Evolutionary conservation across 2,888 invertebrate species (phyloP).

Genomic region (Eupithecia inturbata): DNA sequence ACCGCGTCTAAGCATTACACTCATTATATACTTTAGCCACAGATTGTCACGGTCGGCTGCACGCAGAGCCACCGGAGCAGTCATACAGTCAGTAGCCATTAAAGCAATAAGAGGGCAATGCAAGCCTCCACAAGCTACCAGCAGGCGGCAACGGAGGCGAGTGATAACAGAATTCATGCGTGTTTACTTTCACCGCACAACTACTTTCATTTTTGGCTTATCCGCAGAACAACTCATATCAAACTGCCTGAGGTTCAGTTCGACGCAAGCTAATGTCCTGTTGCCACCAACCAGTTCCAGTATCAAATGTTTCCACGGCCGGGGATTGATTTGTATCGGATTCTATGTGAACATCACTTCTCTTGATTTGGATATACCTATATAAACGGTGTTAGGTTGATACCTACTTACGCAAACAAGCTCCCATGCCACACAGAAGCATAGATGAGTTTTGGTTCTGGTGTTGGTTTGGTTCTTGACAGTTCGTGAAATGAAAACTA

Average conservation of each 20-base stretch:
- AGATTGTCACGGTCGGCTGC: background rate
- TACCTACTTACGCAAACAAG: background rate
- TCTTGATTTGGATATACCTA: too few relatives aligned
- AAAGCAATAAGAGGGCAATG: background rate
- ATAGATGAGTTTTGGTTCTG: too few relatives aligned
- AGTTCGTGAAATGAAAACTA: background rate
- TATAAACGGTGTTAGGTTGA: background rate
- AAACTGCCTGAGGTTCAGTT: background rate
- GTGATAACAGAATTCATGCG: slow-evolving; percentile 8
- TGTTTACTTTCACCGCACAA: slow-evolving; percentile 17
- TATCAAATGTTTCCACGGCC: background rate
- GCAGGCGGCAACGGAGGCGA: background rate
- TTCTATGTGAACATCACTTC: background rate
- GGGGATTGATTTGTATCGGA: background rate
- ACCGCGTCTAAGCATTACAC: too few relatives aligned
- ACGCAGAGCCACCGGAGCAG: background rate
- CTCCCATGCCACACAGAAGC: too few relatives aligned
- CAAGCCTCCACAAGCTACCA: background rate
- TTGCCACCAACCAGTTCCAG: background rate
- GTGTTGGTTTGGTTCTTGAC: background rate
- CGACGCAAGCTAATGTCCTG: background rate
- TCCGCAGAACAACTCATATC: background rate
- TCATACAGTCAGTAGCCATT: background rate
- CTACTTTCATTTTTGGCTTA: slow-evolving; percentile 10
- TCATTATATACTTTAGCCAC: too few relatives aligned